Conservation (phyloP, 1,140 invertebrate genomes). For the Cyclina sinensis region DNA sequence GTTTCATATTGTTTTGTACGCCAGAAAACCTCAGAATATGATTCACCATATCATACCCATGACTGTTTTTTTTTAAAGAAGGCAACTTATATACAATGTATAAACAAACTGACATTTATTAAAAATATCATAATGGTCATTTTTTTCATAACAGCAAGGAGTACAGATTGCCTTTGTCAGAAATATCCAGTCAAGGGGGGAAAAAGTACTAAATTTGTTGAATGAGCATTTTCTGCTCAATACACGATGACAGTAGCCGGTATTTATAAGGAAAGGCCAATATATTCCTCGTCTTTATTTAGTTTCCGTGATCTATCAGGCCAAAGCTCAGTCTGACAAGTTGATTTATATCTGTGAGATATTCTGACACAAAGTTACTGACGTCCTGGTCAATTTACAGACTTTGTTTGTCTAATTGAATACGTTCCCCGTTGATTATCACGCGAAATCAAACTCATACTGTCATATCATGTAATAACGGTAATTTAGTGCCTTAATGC, state of each 20-base stretch:
- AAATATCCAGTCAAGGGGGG: no score
- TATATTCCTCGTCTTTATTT: background rate
- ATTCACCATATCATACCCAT: no score
- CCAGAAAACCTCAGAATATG: no score
- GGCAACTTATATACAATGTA: no score
- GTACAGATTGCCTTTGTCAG: no score
- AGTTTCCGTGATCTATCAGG: background rate
- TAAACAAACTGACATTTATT: no score
- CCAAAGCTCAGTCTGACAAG: background rate
- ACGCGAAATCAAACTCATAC: background rate
- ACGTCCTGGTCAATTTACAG: conserved; percentile 25
- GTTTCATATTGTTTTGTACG: no score
- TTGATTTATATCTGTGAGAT: conserved; percentile 2
- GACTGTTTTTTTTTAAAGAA: no score
- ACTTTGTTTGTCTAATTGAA: conserved; percentile 20
- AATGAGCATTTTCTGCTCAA: background rate
- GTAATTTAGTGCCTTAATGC: background rate
- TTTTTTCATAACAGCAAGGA: no score
- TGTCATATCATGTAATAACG: background rate
- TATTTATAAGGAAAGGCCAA: background rate
- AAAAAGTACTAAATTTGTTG: no score
- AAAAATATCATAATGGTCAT: no score
- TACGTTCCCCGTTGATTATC: background rate
- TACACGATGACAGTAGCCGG: background rate
- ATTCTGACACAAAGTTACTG: background rate